These are phyloP conservation scores for Ischnus inquisitorius DNA, from an alignment of 2,888 invertebrate genomes.

Conservation along the genomic window DNA sequence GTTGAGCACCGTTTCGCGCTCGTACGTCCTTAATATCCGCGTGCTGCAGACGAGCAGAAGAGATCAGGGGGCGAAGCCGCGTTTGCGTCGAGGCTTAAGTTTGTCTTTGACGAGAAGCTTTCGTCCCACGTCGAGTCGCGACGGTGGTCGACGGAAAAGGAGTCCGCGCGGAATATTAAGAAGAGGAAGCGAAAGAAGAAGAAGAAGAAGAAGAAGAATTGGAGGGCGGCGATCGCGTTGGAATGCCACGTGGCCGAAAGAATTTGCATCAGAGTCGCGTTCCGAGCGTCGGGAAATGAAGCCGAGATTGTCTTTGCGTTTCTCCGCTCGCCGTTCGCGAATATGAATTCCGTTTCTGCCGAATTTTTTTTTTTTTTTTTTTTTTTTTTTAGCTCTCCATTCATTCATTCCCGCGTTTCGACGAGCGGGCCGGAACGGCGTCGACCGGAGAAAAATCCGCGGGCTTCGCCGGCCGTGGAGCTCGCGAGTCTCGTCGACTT, in stretches of 20 bases:
- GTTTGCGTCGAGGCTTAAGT: neutral
- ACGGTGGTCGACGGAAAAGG: neutral
- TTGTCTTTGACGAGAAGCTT: neutral
- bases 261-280: constrained; percentile 24
- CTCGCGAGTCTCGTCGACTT: constrained; percentile 51
- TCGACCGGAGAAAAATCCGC: constrained; percentile 23
- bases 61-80: neutral
- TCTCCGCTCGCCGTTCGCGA: neutral
- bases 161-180: neutral
- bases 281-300: constrained; percentile 31
- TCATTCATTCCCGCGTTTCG: neutral
- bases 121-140: neutral
- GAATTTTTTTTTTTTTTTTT: neutral
- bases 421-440: neutral
- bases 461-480: too few species aligned
- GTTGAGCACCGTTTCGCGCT: too few species aligned
- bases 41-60: neutral
- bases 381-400: neutral
- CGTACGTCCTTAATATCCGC: too few species aligned
- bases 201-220: constrained; percentile 1
- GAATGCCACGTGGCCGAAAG: neutral
- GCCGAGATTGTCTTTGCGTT: constrained; percentile 12
- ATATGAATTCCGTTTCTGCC: neutral
- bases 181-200: too few species aligned
- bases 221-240: neutral